Evolutionary conservation across 2,888 invertebrate genomes (phyloP).

Genomic region (Dysmachus trigonus): DNA sequence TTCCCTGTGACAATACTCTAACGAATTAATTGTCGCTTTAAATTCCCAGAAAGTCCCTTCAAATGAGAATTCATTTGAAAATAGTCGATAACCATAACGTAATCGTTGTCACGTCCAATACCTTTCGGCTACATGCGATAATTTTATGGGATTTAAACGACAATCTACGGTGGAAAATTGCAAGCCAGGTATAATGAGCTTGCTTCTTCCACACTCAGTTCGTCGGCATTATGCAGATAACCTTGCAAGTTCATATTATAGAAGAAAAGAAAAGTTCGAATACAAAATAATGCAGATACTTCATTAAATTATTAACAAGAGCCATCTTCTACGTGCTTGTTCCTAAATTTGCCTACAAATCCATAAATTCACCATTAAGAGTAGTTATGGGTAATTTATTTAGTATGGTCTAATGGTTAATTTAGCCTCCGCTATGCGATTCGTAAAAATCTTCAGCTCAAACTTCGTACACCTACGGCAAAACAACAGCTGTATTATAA

Average conservation of each 20-base stretch:
- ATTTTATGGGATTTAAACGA: neutral
- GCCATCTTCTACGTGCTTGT: too few relatives aligned
- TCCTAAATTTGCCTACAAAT: neutral
- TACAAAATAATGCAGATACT: neutral
- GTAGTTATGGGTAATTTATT: neutral
- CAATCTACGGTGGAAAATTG: neutral
- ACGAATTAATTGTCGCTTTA: neutral
- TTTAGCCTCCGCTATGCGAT: neutral
- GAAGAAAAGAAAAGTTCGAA: neutral
- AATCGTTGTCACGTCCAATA: neutral
- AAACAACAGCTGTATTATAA: too few relatives aligned
- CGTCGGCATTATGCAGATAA: neutral
- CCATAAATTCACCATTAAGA: neutral
- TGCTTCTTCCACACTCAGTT: neutral
- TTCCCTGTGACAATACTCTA: neutral
- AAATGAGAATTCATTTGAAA: neutral
- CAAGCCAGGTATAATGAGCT: neutral
- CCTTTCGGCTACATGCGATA: neutral
- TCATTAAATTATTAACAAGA: neutral
- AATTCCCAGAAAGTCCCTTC: neutral
- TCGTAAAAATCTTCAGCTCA: neutral
- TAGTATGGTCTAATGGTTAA: neutral
- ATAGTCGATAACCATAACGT: neutral
- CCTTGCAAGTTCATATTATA: neutral
- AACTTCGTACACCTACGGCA: neutral